These are phyloP conservation scores for Matsumurasca onukii DNA, from an alignment of 1,140 invertebrate species.

Conservation along the genomic window DNA sequence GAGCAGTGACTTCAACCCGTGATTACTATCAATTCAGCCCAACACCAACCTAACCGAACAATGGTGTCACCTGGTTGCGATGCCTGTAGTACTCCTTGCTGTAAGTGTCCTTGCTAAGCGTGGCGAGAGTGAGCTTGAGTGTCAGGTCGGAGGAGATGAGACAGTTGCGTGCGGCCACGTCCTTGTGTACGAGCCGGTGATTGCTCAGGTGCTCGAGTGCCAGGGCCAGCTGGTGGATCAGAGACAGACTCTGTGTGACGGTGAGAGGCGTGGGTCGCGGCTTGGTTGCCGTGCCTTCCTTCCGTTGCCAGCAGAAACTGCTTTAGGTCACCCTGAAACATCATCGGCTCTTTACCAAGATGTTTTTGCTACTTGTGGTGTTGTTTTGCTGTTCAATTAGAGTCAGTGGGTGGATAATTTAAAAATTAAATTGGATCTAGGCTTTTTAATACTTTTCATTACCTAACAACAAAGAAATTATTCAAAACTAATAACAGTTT, in stretches of 20 bases:
- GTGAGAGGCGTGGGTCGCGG: constrained; percentile 47
- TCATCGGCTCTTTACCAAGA: no score
- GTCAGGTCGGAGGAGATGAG: constrained; percentile 79
- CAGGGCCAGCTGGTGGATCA: constrained; percentile 76
- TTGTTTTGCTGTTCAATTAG: no score
- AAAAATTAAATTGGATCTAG: no score
- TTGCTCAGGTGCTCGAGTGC: constrained; percentile 82
- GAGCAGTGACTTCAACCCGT: no score
- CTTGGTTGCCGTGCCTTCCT: constrained; percentile 47
- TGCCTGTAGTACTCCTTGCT: constrained; percentile 82
- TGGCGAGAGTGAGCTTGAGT: constrained; percentile 81
- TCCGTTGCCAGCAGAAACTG: constrained; percentile 85
- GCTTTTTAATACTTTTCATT: no score
- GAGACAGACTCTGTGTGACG: constrained; percentile 64
- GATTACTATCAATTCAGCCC: no score
- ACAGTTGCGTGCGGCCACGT: constrained; percentile 93
- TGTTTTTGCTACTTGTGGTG: no score
- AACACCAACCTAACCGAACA: no score
- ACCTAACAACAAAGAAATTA: no score
- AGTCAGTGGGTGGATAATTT: no score
- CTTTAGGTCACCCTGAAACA: constrained; percentile 82
- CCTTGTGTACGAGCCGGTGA: constrained; percentile 76
- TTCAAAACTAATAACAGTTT: no score
- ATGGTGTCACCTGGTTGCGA: constrained; percentile 65
- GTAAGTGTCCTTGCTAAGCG: constrained; percentile 81